A percentile compares a stretch with the other conserved stretches of the same genome.
Evolutionary conservation across 2,888 invertebrate species (phyloP).

Genomic region (Matsumyia berberina): DNA sequence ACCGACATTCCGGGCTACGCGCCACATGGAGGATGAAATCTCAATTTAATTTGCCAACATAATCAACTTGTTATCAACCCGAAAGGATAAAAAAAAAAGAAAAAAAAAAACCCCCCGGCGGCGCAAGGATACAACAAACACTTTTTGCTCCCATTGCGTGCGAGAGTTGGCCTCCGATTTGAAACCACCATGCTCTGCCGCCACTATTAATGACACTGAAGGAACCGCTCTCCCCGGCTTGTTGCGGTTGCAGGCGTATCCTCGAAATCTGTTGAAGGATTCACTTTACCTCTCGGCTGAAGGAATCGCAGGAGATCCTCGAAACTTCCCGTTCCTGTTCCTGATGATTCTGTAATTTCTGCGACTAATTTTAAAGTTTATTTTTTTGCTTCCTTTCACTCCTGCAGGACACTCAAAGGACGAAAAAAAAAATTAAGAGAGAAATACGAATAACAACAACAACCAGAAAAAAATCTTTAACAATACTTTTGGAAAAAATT

Average conservation of each 20-base stretch:
- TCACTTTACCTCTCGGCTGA: neutral
- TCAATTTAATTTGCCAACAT: constrained; percentile 34
- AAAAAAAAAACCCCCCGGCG: neutral
- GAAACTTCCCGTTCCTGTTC: constrained; percentile 17
- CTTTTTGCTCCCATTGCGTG: too few relatives aligned
- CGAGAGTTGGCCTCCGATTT: constrained; percentile 20
- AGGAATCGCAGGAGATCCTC: constrained; percentile 20
- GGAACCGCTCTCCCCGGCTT: neutral
- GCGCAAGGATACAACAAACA: neutral
- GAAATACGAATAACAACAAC: too few relatives aligned
- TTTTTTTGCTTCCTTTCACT: neutral
- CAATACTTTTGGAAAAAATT: constrained; percentile 24
- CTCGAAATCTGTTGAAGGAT: constrained; percentile 8
- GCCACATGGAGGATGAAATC: constrained; percentile 8
- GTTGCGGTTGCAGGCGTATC: constrained; percentile 14
- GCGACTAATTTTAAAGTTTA: constrained; percentile 41
- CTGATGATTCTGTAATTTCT: constrained; percentile 39
- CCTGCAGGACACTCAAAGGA: neutral
- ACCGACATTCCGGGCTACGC: neutral
- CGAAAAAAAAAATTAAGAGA: too few relatives aligned
- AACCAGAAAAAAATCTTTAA: constrained; percentile 10
- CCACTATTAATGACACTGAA: constrained; percentile 42
- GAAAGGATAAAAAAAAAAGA: neutral
- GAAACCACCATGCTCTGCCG: neutral
- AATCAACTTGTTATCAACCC: constrained; percentile 43